These are phyloP conservation scores for Anas georgica DNA, from an alignment of 2,797 vertebrate species.

Conservation along the genomic window DNA sequence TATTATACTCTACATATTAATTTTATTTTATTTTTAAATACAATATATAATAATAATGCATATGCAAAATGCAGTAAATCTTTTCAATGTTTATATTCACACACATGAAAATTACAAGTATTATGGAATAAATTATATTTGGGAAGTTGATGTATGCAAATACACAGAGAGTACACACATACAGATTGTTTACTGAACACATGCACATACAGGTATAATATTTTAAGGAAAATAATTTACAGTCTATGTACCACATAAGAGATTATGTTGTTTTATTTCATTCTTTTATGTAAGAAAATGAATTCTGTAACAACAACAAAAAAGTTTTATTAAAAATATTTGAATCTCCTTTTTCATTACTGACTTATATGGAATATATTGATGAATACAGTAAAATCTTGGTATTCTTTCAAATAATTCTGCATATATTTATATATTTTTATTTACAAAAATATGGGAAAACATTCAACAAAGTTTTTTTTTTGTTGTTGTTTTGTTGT, in stretches of 20 bases:
- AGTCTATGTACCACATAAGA: not conserved
- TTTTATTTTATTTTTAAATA: no score
- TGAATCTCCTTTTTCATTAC: not conserved
- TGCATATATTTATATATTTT: not conserved
- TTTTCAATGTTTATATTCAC: not conserved
- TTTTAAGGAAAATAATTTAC: not conserved
- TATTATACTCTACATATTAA: no score
- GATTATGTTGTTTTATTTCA: not conserved
- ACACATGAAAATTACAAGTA: not conserved
- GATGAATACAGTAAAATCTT: not conserved
- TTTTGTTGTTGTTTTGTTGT: no score
- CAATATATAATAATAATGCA: no score
- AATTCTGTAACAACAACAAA: not conserved
- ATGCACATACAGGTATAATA: not conserved
- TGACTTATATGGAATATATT: not conserved
- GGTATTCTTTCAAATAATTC: not conserved
- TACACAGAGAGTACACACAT: accelerated
- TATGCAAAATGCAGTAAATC: not conserved
- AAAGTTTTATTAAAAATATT: not conserved
- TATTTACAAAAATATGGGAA: not conserved
- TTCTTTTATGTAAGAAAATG: not conserved
- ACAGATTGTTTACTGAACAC: not conserved
- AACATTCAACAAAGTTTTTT: not conserved
- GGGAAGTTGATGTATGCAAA: not conserved
- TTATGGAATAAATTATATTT: not conserved